A percentile compares a stretch with the other conserved stretches of the same genome.
Evolutionary conservation across 2,888 invertebrate genomes (phyloP).

Genomic region (Prenolepis imparis): DNA sequence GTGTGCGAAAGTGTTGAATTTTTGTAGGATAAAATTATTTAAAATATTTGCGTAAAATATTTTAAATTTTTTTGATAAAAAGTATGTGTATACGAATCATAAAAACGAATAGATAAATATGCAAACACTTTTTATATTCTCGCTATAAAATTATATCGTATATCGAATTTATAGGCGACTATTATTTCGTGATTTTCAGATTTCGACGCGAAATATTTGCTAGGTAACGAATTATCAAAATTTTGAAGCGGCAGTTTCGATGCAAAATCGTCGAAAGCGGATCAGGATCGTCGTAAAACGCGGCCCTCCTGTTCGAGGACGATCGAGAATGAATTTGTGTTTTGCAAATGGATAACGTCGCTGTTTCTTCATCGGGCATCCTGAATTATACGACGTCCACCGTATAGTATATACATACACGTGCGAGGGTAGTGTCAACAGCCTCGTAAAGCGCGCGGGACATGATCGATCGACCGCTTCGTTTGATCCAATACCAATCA

Average conservation of each 20-base stretch:
- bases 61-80: neutral
- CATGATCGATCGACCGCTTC: constrained; percentile 71
- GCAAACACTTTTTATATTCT: neutral
- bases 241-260: constrained; percentile 23
- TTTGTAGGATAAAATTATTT: neutral
- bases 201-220: neutral
- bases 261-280: constrained; percentile 32
- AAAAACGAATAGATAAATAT: neutral
- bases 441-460: constrained; percentile 67
- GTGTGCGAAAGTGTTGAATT: neutral
- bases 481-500: constrained; percentile 77
- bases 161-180: neutral
- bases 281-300: constrained; percentile 44
- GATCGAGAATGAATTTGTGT: constrained; percentile 29
- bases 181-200: neutral
- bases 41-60: neutral
- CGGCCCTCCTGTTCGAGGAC: neutral
- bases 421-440: constrained; percentile 49
- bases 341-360: constrained; percentile 66
- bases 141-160: neutral
- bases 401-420: constrained; percentile 56
- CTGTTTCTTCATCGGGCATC: constrained; percentile 68
- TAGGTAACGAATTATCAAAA: constrained; percentile 17
- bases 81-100: neutral
- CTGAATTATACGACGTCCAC: constrained; percentile 68